Percentiles rank a stretch among this genome's conserved stretches.
phyloP scores from a whole-genome alignment of 2,888 invertebrate species.

The Conchocele bisecta region DNA sequence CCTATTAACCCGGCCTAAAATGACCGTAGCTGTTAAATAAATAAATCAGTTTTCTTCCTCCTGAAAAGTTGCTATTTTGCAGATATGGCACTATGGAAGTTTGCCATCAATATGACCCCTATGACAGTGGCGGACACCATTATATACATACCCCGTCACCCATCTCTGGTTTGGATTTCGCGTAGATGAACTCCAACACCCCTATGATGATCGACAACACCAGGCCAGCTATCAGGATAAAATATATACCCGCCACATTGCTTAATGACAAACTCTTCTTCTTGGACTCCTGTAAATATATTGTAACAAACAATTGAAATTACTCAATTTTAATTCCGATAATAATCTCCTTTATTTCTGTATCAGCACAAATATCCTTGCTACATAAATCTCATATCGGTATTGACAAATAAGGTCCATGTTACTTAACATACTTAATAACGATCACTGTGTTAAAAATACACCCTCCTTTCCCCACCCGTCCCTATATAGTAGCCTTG shows the following conservation, averaged over 20 bases:
- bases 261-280: slow-evolving; percentile 91
- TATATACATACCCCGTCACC: too few species aligned
- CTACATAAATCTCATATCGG: background rate
- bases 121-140: too few species aligned
- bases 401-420: background rate
- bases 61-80: background rate
- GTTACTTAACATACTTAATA: too few species aligned
- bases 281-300: slow-evolving; percentile 86
- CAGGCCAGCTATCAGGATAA: slow-evolving; percentile 97
- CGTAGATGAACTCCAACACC: slow-evolving; percentile 96
- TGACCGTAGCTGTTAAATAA: too few species aligned
- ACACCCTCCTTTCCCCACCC: too few species aligned
- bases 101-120: too few species aligned
- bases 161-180: slow-evolving; percentile 55
- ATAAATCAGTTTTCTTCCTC: background rate
- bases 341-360: background rate
- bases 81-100: background rate
- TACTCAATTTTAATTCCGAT: background rate
- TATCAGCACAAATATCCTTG: background rate
- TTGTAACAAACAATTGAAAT: background rate
- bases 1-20: too few species aligned
- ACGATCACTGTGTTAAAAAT: too few species aligned
- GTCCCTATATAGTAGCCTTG: too few species aligned
- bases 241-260: slow-evolving; percentile 99
- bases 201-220: slow-evolving; percentile 95